Conservation (phyloP, 2,113 vertebrate genomes). For the Hippoglossus stenolepis region DNA sequence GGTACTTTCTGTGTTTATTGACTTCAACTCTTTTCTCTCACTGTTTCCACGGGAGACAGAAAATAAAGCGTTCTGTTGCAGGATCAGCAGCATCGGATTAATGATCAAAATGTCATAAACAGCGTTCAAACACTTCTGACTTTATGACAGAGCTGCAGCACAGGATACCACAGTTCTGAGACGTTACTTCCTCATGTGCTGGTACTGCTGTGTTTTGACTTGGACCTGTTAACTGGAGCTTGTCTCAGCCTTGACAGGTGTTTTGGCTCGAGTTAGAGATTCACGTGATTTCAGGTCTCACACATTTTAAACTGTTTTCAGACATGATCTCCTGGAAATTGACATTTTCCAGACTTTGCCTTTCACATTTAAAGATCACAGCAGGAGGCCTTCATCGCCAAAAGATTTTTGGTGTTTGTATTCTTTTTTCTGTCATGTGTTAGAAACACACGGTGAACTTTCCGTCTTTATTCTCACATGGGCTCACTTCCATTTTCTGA, state of each 20-base stretch:
- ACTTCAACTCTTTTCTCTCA: conserved; percentile 8
- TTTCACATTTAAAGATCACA: no score
- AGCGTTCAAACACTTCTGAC: not conserved
- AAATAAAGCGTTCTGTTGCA: conserved; percentile 1
- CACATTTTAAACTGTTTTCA: no score
- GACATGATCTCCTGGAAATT: no score
- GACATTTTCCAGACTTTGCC: no score
- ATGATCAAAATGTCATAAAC: not conserved
- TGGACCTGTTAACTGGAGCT: not conserved
- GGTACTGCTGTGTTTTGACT: not conserved
- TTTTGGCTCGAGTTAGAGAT: not conserved
- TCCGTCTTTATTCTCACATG: no score
- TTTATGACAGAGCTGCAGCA: not conserved
- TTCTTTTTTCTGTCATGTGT: no score
- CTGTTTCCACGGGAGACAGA: not conserved
- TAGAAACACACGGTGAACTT: no score
- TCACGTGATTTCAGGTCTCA: no score
- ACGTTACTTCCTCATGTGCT: not conserved
- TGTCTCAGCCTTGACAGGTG: not conserved
- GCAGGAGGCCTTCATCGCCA: no score
- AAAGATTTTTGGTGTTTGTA: no score
- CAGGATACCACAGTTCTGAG: no score
- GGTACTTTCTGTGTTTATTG: conserved; percentile 38
- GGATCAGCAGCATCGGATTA: not conserved
- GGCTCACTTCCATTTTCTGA: no score